phyloP scores from a whole-genome alignment of 2,113 vertebrate genomes.

The Limanda limanda region DNA sequence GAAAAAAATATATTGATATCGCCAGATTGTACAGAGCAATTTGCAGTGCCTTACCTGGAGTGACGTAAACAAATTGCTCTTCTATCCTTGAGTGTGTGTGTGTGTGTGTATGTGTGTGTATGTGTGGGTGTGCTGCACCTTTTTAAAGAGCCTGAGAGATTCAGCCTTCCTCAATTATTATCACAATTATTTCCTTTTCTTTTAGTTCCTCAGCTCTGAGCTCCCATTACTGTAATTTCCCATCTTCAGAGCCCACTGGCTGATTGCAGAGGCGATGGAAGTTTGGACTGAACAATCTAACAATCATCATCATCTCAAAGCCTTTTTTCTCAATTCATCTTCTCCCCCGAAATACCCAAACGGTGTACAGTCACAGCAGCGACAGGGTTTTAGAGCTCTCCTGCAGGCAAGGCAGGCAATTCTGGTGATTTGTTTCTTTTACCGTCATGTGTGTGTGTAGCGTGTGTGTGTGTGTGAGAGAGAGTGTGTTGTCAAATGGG shows the following conservation, averaged over 20 bases:
- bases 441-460: constrained; percentile 17
- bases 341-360: background rate
- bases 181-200: background rate
- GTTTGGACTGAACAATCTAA: constrained; percentile 39
- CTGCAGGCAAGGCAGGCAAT: constrained; percentile 11
- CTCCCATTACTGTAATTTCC: constrained; percentile 41
- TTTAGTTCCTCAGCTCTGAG: constrained; percentile 60
- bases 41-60: constrained; percentile 77
- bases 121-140: background rate
- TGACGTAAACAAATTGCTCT: constrained; percentile 72
- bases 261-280: constrained; percentile 35
- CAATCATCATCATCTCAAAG: constrained; percentile 3
- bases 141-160: background rate
- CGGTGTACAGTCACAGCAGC: constrained; percentile 11
- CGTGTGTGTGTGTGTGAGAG: constrained; percentile 2
- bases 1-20: constrained; percentile 53
- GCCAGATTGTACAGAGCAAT: constrained; percentile 78
- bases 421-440: constrained; percentile 22
- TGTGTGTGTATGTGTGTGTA: constrained; percentile 1
- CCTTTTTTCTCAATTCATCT: background rate
- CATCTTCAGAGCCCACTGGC: constrained; percentile 3
- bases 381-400: constrained; percentile 21
- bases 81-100: constrained; percentile 40
- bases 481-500: background rate
- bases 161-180: constrained; percentile 17